Base-by-base conservation (phyloP, 1,140 invertebrate species). In the Luehdorfia chinensis region DNA sequence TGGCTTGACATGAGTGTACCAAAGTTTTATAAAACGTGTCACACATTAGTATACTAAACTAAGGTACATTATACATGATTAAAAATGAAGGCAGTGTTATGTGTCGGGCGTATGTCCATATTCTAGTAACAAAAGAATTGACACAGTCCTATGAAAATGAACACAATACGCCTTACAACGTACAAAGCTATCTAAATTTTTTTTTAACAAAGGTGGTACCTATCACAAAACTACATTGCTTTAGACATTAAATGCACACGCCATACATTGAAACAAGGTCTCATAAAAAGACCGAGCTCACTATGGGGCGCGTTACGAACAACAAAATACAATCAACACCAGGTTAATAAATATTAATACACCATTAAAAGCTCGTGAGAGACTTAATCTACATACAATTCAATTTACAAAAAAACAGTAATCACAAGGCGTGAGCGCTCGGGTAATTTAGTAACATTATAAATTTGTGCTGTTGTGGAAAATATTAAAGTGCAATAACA, bases 91-190 rank as follows among this genome's bases (percentile, higher is more conserved):
- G 77, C 76, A 83, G 70, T 78, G 77, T 74, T 64, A 71, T 57
- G 76, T 76, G 78, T 74, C 70, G 79, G 83, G 68, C 84, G 72
- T 87, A 83, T 87, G 85, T 87, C 84, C 70, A 85, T 61, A 86
- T 87, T 87, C 84, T 87, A 85, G 83, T 86, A 85, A 83, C 68
- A 87, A 67, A 83, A 87, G 86, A 87, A 87, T 87, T 84, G 86
- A 87, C 86, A 87, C 81, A 87, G 84, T 86, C 84, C 70, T 76
- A 64, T 76, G 67, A 52, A 55, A 77, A 74, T 67, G 55, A 83
- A 78, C 66, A 77, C 60, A 79, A 71, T 72, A 75, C 62, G 60
- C 59, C 67, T 65, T 71, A 69, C 64, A 55, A 75, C n/a, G n/a
- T n/a, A n/a, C 55, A 52, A 65, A 52, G 57, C 65, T 47, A 67